Conservation (phyloP, 1,140 invertebrate species). For the Diorhabda elongata region DNA sequence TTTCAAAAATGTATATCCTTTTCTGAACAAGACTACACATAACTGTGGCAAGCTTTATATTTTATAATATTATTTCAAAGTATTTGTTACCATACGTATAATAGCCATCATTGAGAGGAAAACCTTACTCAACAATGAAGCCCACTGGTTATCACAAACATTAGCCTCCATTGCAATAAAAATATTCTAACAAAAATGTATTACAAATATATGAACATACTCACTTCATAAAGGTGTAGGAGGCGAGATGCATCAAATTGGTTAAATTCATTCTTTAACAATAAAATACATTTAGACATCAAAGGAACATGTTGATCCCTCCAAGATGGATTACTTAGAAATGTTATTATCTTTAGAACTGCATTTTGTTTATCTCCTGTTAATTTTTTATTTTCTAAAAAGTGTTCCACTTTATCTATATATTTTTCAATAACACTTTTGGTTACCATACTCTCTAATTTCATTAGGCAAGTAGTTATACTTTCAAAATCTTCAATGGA, state of each 20-base stretch:
- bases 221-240: slow-evolving; percentile 33
- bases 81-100: no score
- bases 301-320: slow-evolving; percentile 30
- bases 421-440: slow-evolving; percentile 32
- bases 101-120: no score
- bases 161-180: no score
- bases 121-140: no score
- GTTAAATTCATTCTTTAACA: slow-evolving; percentile 34
- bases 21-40: no score
- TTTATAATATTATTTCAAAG: no score
- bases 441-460: slow-evolving; percentile 32
- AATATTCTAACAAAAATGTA: no score
- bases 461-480: slow-evolving; percentile 37
- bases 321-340: slow-evolving; percentile 39
- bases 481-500: slow-evolving; percentile 29
- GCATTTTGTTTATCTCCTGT: slow-evolving; percentile 25
- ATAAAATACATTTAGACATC: slow-evolving; percentile 31
- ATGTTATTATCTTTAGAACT: slow-evolving; percentile 32
- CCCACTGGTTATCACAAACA: no score
- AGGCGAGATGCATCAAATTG: slow-evolving; percentile 30
- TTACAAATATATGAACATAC: no score
- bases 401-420: slow-evolving; percentile 29
- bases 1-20: no score
- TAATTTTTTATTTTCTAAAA: slow-evolving; percentile 28
- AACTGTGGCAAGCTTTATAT: no score